Evolutionary conservation across 2,888 invertebrate genomes (phyloP), one percentile per base, ranked within the genome.

Genomic region (Drosophila antonietae): DNA sequence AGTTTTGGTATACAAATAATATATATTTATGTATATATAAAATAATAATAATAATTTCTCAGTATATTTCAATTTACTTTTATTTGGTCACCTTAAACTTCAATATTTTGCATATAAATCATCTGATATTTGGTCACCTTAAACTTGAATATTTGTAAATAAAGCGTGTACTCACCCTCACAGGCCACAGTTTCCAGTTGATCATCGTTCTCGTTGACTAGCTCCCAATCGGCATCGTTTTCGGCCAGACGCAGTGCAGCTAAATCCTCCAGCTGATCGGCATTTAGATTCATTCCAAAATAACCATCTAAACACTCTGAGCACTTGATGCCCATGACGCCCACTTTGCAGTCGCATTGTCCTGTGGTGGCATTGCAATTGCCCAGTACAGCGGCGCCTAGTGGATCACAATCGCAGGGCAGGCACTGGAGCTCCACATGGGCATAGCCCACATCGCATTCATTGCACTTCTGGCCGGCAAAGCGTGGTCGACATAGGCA

Each of bases 381-480:
- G 43, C 90, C 82, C 6, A 88, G 61, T 63, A 94, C 94, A 41
- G 93, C 90, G 0, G 98, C 95, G 28, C 97, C 97, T 68, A 94
- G 91, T 0, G 92, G 78, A 77, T 96, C 95, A 91, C 99, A 99
- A 63, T 95, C 94, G 92, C 98, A 99, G 41, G 95, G 93, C 2
- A 95, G 94, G 91, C 98, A 99, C 35, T 96, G 96, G 7, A 95
- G 95, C 8, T 96, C 95, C 46, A 97, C 94, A 85, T 97, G 95
- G 85, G 96, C 95, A 90, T 94, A 95, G 28, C 96, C 93, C 9
- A 94, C 93, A 63, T 94, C 94, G 90, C 97, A 97, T 57, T 90
- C 88, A 80, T 95, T 94, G 82, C 97, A 98, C 46, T 95, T 95
- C 71, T 95, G 94, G 1, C 96, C 97, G 0, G 94, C 93, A 93